Evolutionary conservation across 2,888 invertebrate species (phyloP), one percentile per base, ranked within the genome.

Genomic region (Amorpha juglandis): DNA sequence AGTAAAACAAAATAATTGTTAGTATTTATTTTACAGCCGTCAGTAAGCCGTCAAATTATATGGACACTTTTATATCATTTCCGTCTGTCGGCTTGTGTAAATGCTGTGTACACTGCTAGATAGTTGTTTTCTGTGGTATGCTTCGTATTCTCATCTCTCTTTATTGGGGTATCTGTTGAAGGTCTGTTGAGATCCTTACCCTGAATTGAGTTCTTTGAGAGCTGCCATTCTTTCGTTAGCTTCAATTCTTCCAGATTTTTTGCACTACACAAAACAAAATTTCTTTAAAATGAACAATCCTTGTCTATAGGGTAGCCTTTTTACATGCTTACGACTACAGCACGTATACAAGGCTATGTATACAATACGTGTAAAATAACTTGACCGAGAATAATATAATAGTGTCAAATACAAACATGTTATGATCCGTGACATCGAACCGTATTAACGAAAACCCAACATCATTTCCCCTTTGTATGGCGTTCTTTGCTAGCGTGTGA

Each of bases 211-310:
- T 90, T 83, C 69, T 87, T 89, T 1, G 78, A 71, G 16, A 88
- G 74, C 66, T 89, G 86, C 87, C 91, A 92, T 77, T 91, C 93
- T 69, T 88, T 92, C 63, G 81, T 88, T 11, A 92, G 70, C 19
- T 88, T 73, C 19, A 91, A 66, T 12, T 79, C 74, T 70, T 88
- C 88, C 53, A 92, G 70, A 42, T 79, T 75, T 70, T 84, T 80
- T n/a, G 84, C 83, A 63, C 92, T 92, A 81, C 38, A 38, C 7
- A 38, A 38, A 38, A 38, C 38, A 38, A 9, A 38, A 9, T 6
- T 38, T 6, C 38, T 38, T 38, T 38, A 7, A 38, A 38, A 9
- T 38, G 7, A 38, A 38, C 35, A 6, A 6, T 35, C 38, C 38
- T 38, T 38, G 3, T 1, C 9, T 38, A 38, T n/a, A 38, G 38